These are phyloP conservation scores for Laodelphax striatellus DNA, from an alignment of 1,140 invertebrate genomes.

Conservation along the genomic window DNA sequence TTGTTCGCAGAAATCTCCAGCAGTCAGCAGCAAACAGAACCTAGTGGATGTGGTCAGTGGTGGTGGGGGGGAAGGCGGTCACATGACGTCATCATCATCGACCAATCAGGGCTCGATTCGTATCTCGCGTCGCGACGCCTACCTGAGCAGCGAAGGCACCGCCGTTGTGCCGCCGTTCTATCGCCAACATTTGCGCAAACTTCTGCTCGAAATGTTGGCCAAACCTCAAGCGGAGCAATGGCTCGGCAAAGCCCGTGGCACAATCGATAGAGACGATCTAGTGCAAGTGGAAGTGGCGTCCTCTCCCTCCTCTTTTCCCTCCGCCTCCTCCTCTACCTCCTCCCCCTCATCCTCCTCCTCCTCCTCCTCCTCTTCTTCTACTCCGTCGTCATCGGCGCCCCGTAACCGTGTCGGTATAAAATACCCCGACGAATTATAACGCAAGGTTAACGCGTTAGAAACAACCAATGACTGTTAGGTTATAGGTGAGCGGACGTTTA, in stretches of 20 bases:
- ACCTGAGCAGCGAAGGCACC: constrained; percentile 13
- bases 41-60: constrained; percentile 4
- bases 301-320: no score
- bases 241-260: not conserved
- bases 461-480: no score
- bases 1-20: no score
- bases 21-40: no score
- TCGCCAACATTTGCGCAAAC: constrained; percentile 3
- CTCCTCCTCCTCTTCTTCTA: no score
- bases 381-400: not conserved
- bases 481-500: no score
- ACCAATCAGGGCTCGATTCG: constrained; percentile 6
- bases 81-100: not conserved
- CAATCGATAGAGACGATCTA: constrained; percentile 1
- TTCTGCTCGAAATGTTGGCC: constrained; percentile 6
- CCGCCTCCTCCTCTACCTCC: no score
- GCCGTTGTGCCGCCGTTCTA: constrained; percentile 6
- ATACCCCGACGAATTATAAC: constrained; percentile 12
- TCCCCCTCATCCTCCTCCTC: no score
- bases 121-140: constrained; percentile 14
- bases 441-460: not conserved
- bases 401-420: constrained; percentile 8
- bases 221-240: not conserved
- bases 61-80: constrained; percentile 5
- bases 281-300: constrained; percentile 2